Evolutionary conservation across 1,140 invertebrate species (phyloP).

Genomic region (Sycobia sp.): DNA sequence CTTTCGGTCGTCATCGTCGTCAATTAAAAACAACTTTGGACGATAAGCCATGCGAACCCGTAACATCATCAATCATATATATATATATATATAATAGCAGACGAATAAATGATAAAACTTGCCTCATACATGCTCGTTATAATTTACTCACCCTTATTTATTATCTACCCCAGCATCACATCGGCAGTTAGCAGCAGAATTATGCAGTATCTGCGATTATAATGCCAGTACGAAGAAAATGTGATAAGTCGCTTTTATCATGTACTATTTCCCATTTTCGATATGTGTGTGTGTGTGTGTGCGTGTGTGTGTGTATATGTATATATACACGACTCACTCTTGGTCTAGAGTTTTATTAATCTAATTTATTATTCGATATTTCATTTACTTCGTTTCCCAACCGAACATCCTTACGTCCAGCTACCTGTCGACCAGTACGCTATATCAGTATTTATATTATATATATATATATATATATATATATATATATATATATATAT

Average conservation of each 20-base stretch:
- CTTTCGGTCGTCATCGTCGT: slow-evolving; percentile 26
- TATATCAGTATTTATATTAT: too few species aligned
- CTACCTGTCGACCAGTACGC: too few species aligned
- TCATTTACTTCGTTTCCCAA: too few species aligned
- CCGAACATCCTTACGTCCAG: neutral
- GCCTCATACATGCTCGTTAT: neutral
- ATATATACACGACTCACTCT: neutral
- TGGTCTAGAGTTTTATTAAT: slow-evolving; percentile 15
- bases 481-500: too few species aligned
- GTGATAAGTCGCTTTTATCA: neutral
- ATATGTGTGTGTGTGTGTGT: too few species aligned
- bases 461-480: too few species aligned
- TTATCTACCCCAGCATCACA: slow-evolving; percentile 18
- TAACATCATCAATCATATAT: too few species aligned
- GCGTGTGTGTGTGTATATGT: too few species aligned
- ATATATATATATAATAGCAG: slow-evolving; percentile 22
- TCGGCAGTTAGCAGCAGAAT: slow-evolving; percentile 28
- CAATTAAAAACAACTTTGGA: too few species aligned
- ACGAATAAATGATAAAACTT: slow-evolving; percentile 13
- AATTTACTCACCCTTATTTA: too few species aligned
- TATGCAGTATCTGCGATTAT: neutral
- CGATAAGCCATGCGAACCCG: too few species aligned
- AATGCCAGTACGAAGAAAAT: slow-evolving; percentile 4
- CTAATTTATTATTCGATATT: too few species aligned
- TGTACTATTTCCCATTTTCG: neutral